Evolutionary conservation across 2,797 vertebrate genomes (phyloP), one percentile per base, ranked within the genome.

Genomic region (Amblyraja radiata): DNA sequence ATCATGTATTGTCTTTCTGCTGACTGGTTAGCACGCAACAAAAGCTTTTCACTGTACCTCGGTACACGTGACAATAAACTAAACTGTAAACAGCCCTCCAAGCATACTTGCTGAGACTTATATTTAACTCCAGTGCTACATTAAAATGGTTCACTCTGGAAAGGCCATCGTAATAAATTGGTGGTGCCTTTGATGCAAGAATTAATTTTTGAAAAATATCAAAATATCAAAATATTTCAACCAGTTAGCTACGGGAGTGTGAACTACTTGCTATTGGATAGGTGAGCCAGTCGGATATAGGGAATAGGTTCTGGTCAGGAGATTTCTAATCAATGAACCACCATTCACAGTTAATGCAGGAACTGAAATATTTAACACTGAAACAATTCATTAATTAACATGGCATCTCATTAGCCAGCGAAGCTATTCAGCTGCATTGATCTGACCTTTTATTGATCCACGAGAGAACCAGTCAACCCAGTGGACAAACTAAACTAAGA

Each of bases 361-460:
- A 36, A 36, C n/a, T n/a, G 18, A 68, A 88, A 88, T 68, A 32
- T 68, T 88, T 68, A 68, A 8, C n/a, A 11, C 61, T 88, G n/a
- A 63, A 88, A 32, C 63, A 23, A 63, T 88, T 88, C n/a, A 68
- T 88, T 88, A 88, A 36, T 88, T 68, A 88, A 88, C 21, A n/a
- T 18, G 7, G 16, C n/a, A 36, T 68, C 84, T 88, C 61, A 68
- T 36, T 68, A 88, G 84, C 84, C n/a, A 21, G n/a, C 36, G n/a
- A 36, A 68, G 16, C n/a, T 68, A 7, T 28, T 3, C 11, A 61
- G 54, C 81, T 84, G 25, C 58, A 63, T 88, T 61, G n/a, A 65
- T 21, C n/a, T 32, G 11, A 63, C 2, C 18, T 68, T 32, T 9
- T 36, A 68, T 36, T 9, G n/a, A 88, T 88, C 32, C n/a, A 65